Percentiles rank a stretch among this genome's conserved stretches.
Evolutionary conservation across 2,797 vertebrate genomes (phyloP).

Genomic region (Sebastiscus tertius): DNA sequence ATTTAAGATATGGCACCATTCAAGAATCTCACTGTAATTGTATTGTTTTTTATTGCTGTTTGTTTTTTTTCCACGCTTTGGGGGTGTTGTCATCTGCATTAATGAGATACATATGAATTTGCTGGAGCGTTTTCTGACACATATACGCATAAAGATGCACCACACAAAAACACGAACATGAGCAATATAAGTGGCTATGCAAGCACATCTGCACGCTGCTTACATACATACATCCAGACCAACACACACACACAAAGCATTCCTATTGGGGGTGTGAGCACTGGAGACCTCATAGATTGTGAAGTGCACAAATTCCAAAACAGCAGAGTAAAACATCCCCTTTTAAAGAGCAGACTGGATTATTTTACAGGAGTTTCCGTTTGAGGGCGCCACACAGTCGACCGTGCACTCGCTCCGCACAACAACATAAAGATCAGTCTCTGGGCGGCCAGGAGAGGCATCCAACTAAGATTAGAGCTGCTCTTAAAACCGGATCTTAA

Average conservation of each 20-base stretch:
- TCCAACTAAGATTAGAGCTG: conserved; percentile 45
- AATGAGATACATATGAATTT: conserved; percentile 72
- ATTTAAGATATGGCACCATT: conserved; percentile 62
- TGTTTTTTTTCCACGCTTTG: conserved; percentile 59
- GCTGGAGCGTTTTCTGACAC: conserved; percentile 37
- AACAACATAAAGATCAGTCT: conserved; percentile 45
- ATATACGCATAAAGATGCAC: conserved; percentile 21
- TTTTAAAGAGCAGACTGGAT: conserved; percentile 53
- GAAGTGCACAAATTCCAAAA: conserved; percentile 55
- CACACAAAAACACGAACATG: not conserved
- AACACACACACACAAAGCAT: conserved; percentile 36
- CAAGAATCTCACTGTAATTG: conserved; percentile 48
- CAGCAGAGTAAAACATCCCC: conserved; percentile 45
- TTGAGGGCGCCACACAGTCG: conserved; percentile 45
- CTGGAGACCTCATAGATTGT: conserved; percentile 32
- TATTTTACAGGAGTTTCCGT: conserved; percentile 61
- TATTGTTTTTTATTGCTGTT: conserved; percentile 74
- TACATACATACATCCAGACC: not conserved
- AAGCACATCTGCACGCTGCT: conserved; percentile 6
- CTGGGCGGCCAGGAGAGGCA: conserved; percentile 7
- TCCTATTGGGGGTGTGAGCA: conserved; percentile 57
- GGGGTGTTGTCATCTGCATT: conserved; percentile 70
- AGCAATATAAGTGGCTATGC: not conserved
- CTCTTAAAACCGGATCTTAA: conserved; percentile 63
- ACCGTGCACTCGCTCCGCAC: conserved; percentile 2